Conservation (phyloP, 2,797 vertebrate genomes). For the Silurus lanzhouensis region DNA sequence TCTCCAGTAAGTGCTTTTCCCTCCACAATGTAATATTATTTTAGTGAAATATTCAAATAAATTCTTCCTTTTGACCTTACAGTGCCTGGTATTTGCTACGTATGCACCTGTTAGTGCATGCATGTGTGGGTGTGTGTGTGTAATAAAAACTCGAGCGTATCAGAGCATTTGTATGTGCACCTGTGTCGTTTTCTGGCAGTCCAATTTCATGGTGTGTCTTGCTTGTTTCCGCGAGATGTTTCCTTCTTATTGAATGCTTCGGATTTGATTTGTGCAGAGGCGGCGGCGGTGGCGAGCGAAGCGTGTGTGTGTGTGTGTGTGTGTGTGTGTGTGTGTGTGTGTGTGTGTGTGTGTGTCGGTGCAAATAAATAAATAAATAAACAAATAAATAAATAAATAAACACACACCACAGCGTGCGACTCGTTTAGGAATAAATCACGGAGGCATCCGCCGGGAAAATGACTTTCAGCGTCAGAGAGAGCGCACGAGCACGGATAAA, state of each 20-base stretch:
- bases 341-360: no score
- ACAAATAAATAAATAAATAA: background rate
- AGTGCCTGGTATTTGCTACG: background rate
- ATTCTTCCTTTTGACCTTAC: slow-evolving; percentile 32
- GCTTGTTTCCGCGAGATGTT: slow-evolving; percentile 76
- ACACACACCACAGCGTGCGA: background rate
- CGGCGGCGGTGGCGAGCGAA: slow-evolving; percentile 62
- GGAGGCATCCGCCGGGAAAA: slow-evolving; percentile 66
- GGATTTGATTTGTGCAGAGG: slow-evolving; percentile 73
- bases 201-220: slow-evolving; percentile 79
- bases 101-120: slow-evolving; percentile 17
- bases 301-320: no score
- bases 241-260: slow-evolving; percentile 75
- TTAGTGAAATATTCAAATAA: slow-evolving; percentile 25
- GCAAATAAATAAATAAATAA: no score
- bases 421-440: slow-evolving; percentile 68
- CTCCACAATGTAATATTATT: slow-evolving; percentile 9
- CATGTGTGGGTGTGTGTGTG: slow-evolving; percentile 29
- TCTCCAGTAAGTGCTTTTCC: background rate
- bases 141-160: slow-evolving; percentile 55
- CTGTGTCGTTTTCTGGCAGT: slow-evolving; percentile 69
- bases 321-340: no score
- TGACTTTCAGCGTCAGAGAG: slow-evolving; percentile 59
- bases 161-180: slow-evolving; percentile 73
- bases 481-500: slow-evolving; percentile 23